These are phyloP conservation scores for Hemicrepidius hirtus DNA, from an alignment of 2,888 invertebrate genomes.

Conservation along the genomic window DNA sequence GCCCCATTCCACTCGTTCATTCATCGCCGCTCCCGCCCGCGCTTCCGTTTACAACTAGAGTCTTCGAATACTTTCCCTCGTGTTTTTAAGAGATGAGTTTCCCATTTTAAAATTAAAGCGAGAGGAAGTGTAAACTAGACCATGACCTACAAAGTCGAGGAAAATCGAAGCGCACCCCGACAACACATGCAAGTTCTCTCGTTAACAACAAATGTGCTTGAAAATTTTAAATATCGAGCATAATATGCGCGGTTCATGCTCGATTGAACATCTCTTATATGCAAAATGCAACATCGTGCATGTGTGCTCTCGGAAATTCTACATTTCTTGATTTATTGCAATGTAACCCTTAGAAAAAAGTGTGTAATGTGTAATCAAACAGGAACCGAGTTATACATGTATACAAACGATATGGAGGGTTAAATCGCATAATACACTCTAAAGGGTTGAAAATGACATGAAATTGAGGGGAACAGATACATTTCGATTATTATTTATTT, in stretches of 20 bases:
- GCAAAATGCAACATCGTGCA: constrained; percentile 47
- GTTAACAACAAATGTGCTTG: constrained; percentile 49
- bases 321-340: constrained; percentile 61
- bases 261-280: constrained; percentile 55
- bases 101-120: constrained; percentile 71
- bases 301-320: constrained; percentile 48
- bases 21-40: constrained; percentile 56
- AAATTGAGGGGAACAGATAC: constrained; percentile 66
- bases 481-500: constrained; percentile 60
- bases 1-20: constrained; percentile 59
- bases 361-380: constrained; percentile 60
- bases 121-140: constrained; percentile 70
- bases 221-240: constrained; percentile 48
- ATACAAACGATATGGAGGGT: constrained; percentile 61
- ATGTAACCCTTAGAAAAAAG: constrained; percentile 55
- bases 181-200: constrained; percentile 24
- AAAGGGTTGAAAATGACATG: constrained; percentile 65
- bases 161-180: constrained; percentile 48
- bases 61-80: constrained; percentile 63
- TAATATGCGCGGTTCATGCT: constrained; percentile 55
- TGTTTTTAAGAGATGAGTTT: constrained; percentile 71
- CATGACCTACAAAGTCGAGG: constrained; percentile 66
- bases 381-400: constrained; percentile 51
- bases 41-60: constrained; percentile 57
- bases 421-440: constrained; percentile 62